phyloP scores from a whole-genome alignment of 1,140 invertebrate genomes.

The Luehdorfia chinensis region DNA sequence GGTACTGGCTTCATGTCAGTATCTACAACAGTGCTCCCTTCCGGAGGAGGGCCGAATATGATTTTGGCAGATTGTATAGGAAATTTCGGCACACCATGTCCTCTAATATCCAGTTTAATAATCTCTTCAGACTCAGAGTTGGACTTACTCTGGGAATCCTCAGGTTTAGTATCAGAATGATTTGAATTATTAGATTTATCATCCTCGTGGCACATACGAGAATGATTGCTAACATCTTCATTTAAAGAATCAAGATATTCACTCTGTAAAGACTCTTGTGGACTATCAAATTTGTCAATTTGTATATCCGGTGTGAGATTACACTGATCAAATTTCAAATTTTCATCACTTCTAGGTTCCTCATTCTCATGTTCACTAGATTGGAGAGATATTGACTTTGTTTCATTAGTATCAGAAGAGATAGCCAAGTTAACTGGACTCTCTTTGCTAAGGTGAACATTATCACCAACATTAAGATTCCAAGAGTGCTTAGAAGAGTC shows the following conservation, averaged over 20 bases:
- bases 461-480: slow-evolving; percentile 43
- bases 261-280: slow-evolving; percentile 46
- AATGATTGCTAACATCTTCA: slow-evolving; percentile 37
- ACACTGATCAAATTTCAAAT: not conserved
- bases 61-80: slow-evolving; percentile 55
- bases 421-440: slow-evolving; percentile 56
- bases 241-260: slow-evolving; percentile 61
- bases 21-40: slow-evolving; percentile 44
- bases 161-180: slow-evolving; percentile 20
- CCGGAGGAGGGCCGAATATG: slow-evolving; percentile 63
- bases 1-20: slow-evolving; percentile 42
- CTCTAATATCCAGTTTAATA: slow-evolving; percentile 72
- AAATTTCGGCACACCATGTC: slow-evolving; percentile 55
- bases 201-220: slow-evolving; percentile 21
- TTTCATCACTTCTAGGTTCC: slow-evolving; percentile 46
- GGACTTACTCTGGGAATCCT: slow-evolving; percentile 28
- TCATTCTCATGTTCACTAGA: slow-evolving; percentile 28
- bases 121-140: slow-evolving; percentile 69
- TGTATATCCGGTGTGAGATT: not conserved
- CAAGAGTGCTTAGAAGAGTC: slow-evolving; percentile 45
- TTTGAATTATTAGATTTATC: slow-evolving; percentile 26
- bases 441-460: slow-evolving; percentile 58
- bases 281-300: slow-evolving; percentile 20
- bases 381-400: slow-evolving; percentile 26
- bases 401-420: slow-evolving; percentile 43